Evolutionary conservation across 92 coral and sea anemone species (phyloP).

Genomic region (Parazoanthus swiftii): DNA sequence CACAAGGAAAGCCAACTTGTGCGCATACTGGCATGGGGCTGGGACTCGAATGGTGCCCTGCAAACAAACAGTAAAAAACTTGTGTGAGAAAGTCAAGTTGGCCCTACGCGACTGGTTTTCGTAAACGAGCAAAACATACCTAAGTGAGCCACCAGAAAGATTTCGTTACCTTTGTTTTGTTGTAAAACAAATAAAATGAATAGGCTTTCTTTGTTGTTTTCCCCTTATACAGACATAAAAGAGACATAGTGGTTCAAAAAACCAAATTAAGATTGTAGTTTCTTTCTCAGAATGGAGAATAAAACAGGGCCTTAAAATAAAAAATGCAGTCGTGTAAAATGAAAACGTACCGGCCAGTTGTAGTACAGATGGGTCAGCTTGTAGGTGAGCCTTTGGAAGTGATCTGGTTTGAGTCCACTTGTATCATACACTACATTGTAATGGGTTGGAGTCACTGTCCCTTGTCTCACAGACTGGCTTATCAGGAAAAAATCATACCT

Average conservation of each 20-base stretch:
- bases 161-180: too few relatives aligned
- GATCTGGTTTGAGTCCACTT: slow-evolving; percentile 85
- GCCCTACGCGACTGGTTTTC: too few relatives aligned
- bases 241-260: too few relatives aligned
- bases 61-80: neutral
- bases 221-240: too few relatives aligned
- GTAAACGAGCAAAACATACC: too few relatives aligned
- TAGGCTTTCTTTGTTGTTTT: too few relatives aligned
- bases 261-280: too few relatives aligned
- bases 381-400: slow-evolving; percentile 88
- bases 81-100: neutral
- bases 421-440: slow-evolving; percentile 91
- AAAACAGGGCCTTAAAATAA: neutral
- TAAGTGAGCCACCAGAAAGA: too few relatives aligned
- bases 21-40: slow-evolving; percentile 99
- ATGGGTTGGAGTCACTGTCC: slow-evolving; percentile 95
- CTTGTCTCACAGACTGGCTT: slow-evolving; percentile 96
- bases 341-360: slow-evolving; percentile 94
- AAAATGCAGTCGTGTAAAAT: neutral
- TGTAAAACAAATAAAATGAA: too few relatives aligned
- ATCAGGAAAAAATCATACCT: slow-evolving; percentile 95
- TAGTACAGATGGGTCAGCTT: slow-evolving; percentile 95
- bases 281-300: too few relatives aligned
- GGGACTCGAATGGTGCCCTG: slow-evolving; percentile 99
- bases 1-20: slow-evolving; percentile 95